These are phyloP conservation scores for Tenthredo livida DNA, from an alignment of 2,888 invertebrate genomes.

Conservation along the genomic window DNA sequence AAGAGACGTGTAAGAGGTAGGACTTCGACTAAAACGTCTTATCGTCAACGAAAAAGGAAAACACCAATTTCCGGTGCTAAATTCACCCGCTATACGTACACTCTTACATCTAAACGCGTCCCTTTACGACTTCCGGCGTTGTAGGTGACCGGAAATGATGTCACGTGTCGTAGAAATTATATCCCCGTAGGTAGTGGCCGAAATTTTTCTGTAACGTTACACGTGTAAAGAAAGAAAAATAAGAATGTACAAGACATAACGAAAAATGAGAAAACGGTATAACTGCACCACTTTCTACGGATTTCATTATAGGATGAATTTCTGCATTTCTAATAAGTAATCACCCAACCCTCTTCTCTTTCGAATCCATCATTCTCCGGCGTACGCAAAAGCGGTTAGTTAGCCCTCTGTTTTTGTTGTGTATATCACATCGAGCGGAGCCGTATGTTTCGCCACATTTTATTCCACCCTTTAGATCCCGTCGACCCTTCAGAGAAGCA, in stretches of 20 bases:
- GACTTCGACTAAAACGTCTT: slow-evolving; percentile 42
- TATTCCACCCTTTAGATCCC: slow-evolving; percentile 21
- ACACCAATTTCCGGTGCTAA: slow-evolving; percentile 48
- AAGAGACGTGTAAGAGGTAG: neutral
- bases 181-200: neutral
- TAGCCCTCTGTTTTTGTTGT: slow-evolving; percentile 2
- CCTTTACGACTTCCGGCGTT: slow-evolving; percentile 40
- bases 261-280: neutral
- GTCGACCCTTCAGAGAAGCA: neutral
- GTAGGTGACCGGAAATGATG: slow-evolving; percentile 49
- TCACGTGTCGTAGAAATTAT: slow-evolving; percentile 44
- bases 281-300: neutral
- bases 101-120: slow-evolving; percentile 4
- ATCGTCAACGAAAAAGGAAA: slow-evolving; percentile 46
- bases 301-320: neutral
- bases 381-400: neutral
- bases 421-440: neutral
- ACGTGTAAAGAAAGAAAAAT: neutral
- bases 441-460: slow-evolving; percentile 19
- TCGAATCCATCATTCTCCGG: neutral
- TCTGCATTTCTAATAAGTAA: neutral
- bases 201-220: neutral
- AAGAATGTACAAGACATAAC: neutral
- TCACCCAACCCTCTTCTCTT: neutral
- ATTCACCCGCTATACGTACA: slow-evolving; percentile 35